Evolutionary conservation across 1,140 invertebrate species (phyloP).

Genomic region (Aphelenchoides besseyi): DNA sequence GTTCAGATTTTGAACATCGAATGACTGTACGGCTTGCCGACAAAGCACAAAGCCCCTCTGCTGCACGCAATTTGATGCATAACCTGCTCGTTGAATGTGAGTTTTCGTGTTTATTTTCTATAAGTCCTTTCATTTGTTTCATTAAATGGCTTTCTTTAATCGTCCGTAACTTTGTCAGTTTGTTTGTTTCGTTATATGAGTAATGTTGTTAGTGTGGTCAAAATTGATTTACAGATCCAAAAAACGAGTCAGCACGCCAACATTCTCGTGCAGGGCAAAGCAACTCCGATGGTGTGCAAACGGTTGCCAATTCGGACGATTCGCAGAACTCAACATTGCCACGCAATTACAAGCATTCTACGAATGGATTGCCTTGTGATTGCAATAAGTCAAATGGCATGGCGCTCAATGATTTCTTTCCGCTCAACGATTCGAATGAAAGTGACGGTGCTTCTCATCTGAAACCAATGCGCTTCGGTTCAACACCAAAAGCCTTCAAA

Average conservation of each 20-base stretch:
- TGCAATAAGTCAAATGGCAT: neutral
- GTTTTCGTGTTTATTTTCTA: neutral
- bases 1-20: neutral
- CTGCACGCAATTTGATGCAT: neutral
- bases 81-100: neutral
- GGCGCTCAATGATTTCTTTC: no score
- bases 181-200: slow-evolving; percentile 4
- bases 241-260: slow-evolving; percentile 1
- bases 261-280: neutral
- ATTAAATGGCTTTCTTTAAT: no score
- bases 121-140: neutral
- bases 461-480: neutral
- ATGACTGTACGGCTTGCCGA: neutral
- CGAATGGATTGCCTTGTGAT: no score
- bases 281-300: neutral
- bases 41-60: neutral
- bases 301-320: neutral
- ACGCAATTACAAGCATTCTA: slow-evolving; percentile 7
- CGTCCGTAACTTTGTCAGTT: no score
- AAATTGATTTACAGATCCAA: neutral
- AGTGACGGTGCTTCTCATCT: neutral
- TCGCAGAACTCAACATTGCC: neutral
- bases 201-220: neutral
- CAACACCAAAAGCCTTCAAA: neutral
- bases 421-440: neutral